Evolutionary conservation across 2,797 vertebrate genomes (phyloP).

Genomic region (Bovichtus variegatus): DNA sequence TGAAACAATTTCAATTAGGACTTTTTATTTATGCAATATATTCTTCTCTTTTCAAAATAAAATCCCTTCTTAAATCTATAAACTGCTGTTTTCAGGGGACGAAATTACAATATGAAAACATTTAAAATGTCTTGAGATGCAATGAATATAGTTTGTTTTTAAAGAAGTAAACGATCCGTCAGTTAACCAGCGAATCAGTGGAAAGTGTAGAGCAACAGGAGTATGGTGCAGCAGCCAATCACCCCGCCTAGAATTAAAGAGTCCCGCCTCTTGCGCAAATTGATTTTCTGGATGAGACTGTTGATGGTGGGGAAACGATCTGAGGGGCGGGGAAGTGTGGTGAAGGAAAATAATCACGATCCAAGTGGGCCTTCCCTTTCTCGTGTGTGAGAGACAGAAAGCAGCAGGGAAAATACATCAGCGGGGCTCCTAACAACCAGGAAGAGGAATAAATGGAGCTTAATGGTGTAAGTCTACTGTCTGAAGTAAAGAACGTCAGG

Average conservation of each 20-base stretch:
- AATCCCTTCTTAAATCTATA: not conserved
- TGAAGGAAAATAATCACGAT: slow-evolving; percentile 78
- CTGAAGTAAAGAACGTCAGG: not conserved
- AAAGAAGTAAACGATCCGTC: not conserved
- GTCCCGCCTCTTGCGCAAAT: slow-evolving; percentile 95
- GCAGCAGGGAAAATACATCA: slow-evolving; percentile 41
- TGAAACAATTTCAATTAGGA: slow-evolving; percentile 21
- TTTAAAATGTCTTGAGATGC: not conserved
- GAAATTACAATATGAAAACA: slow-evolving; percentile 11
- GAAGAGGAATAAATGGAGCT: slow-evolving; percentile 24
- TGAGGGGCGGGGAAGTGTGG: slow-evolving; percentile 68
- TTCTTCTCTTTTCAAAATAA: slow-evolving; percentile 7
- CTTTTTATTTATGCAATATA: not conserved
- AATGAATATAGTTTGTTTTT: slow-evolving; percentile 1
- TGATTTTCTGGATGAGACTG: slow-evolving; percentile 95
- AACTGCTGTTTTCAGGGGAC: not conserved
- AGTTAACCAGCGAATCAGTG: slow-evolving; percentile 83
- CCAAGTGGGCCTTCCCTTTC: slow-evolving; percentile 13
- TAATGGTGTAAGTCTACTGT: slow-evolving; percentile 13
- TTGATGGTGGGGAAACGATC: slow-evolving; percentile 96
- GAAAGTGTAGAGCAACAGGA: slow-evolving; percentile 94
- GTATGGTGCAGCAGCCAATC: slow-evolving; percentile 93
- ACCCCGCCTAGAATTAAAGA: slow-evolving; percentile 93
- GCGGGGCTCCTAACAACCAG: slow-evolving; percentile 9
- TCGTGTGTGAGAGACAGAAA: slow-evolving; percentile 45